Base-by-base conservation (phyloP, 1,140 invertebrate genomes). In the Archivesica marissinica region DNA sequence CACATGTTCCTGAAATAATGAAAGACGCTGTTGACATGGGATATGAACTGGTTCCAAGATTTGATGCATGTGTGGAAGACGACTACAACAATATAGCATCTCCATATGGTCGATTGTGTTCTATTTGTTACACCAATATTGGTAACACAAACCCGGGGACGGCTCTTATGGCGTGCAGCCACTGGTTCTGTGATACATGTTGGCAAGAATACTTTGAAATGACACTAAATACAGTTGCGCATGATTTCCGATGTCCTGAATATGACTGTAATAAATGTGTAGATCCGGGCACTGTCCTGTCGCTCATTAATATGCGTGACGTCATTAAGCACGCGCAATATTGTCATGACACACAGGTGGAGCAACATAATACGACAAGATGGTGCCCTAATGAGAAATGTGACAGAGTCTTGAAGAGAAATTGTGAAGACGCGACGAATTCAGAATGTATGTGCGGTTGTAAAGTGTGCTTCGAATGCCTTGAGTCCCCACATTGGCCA, bases 381-480 rank as follows among this genome's bases (percentile, higher is more conserved):
- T 91, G 89, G 88, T 91, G 90, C 61, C 90, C 90, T 2, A 90
- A 90, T 72, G 68, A 79, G 20, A 52, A 59, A 2, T 91, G 90
- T 86, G 86, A 86, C 13, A 78, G 90, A 30, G 80, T 90, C 7
- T 35, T 91, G 1, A 86, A 77, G 33, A 33, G 86, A 0, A 81
- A 52, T 20, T 50, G 30, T 17, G 50, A 39, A 17, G 66, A 82
- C 9, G 61, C 38, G 4, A 61, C 70, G 56, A 44, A 41, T 44
- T 54, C 33, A 15, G n/a, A 68, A 6, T 91, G 90, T 56, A 33
- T 35, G 0, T 91, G 90, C 74, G 90, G 90, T 0, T 33, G 25
- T 15, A 41, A 77, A 13, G 30, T 90, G 13, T 91, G 90, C 54
- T 88, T 90, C 66, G 72, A 85, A 15, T 91, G 90, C 56, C 52